These are phyloP conservation scores for Leptopilina boulardi DNA, from an alignment of 1,140 invertebrate species.

Conservation along the genomic window DNA sequence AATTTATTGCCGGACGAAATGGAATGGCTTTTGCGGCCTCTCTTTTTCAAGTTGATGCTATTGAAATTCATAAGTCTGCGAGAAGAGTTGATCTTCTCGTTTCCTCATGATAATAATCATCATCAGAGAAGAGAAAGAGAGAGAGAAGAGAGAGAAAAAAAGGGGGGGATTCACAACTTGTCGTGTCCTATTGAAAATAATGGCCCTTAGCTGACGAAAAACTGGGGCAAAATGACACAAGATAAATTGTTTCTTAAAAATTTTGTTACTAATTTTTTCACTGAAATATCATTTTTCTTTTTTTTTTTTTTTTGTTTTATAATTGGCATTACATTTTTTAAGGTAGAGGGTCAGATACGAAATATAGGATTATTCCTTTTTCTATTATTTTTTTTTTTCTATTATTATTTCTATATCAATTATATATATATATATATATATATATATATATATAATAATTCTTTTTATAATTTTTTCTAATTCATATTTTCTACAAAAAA, in stretches of 20 bases:
- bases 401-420: no score
- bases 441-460: no score
- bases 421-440: no score
- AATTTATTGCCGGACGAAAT: constrained; percentile 23
- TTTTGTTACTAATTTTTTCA: not conserved
- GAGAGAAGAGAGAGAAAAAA: no score
- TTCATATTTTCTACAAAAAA: no score
- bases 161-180: not conserved
- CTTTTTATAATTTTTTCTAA: no score
- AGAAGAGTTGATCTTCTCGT: constrained; percentile 23
- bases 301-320: no score
- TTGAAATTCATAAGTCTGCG: constrained; percentile 29
- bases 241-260: not conserved
- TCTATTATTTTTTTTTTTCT: no score
- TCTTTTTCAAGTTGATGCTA: constrained; percentile 30
- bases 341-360: no score
- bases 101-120: constrained; percentile 30
- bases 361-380: no score
- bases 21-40: constrained; percentile 26
- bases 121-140: not conserved
- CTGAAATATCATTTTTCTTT: no score
- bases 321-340: no score
- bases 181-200: not conserved
- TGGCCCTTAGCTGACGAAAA: not conserved
- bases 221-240: not conserved